These are phyloP conservation scores for Pagetopsis macropterus DNA, from an alignment of 2,797 vertebrate species.

Conservation along the genomic window DNA sequence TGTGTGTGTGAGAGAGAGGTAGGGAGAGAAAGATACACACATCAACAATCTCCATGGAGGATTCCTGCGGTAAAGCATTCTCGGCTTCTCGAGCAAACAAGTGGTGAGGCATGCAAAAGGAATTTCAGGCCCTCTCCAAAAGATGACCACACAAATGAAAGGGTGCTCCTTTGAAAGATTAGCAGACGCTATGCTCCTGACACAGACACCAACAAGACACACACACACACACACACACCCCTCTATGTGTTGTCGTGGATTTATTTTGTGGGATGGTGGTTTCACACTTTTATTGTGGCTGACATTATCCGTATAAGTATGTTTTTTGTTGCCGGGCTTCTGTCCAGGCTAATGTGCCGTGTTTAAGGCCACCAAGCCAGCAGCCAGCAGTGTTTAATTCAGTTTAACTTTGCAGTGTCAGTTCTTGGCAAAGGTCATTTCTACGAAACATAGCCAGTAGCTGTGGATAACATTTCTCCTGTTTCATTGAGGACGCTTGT, in stretches of 20 bases:
- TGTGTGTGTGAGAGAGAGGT: conserved; percentile 31
- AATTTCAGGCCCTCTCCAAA: conserved; percentile 74
- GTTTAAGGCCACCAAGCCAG: conserved; percentile 55
- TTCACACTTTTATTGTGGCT: conserved; percentile 57
- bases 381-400: conserved; percentile 57
- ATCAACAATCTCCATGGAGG: conserved; percentile 61
- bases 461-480: conserved; percentile 51
- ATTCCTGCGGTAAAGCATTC: conserved; percentile 67
- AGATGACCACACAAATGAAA: conserved; percentile 63
- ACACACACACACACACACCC: conserved; percentile 17
- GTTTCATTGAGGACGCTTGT: conserved; percentile 7
- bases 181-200: conserved; percentile 35
- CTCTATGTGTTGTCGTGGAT: conserved; percentile 37
- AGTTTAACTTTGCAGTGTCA: conserved; percentile 49
- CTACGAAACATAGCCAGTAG: conserved; percentile 55
- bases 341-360: conserved; percentile 53
- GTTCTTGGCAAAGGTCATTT: conserved; percentile 49
- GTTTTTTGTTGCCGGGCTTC: conserved; percentile 40
- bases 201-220: conserved; percentile 23
- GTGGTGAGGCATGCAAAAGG: conserved; percentile 71
- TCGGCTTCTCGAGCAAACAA: conserved; percentile 71
- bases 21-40: conserved; percentile 30
- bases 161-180: conserved; percentile 52
- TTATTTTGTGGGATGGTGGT: conserved; percentile 55
- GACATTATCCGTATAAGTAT: conserved; percentile 48